Conservation (phyloP, 2,113 vertebrate genomes). For the Xenotilapia flavipinnis region DNA sequence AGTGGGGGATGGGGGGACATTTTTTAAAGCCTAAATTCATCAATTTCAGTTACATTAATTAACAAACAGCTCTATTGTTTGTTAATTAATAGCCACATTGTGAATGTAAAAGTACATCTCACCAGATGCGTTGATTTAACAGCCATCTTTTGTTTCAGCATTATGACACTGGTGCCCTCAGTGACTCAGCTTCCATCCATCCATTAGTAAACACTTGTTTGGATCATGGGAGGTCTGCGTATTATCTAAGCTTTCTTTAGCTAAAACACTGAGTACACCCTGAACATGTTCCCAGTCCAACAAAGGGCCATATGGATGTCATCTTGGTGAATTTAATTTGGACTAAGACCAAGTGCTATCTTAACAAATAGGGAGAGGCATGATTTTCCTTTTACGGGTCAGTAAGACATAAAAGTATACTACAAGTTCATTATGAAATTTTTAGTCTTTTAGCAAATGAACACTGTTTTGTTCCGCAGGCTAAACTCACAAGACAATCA, state of each 20-base stretch:
- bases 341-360: not conserved
- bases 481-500: not conserved
- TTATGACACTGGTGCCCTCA: not conserved
- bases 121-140: not conserved
- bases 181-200: not conserved
- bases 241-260: not conserved
- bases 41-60: not conserved
- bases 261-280: not conserved
- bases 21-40: not conserved
- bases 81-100: not conserved
- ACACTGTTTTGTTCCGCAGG: not conserved
- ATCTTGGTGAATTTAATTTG: not conserved
- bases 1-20: not conserved
- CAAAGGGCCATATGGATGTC: accelerated
- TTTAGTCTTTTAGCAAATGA: not conserved
- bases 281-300: not conserved
- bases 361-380: accelerated
- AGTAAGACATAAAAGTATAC: accelerated
- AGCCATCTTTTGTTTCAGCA: not conserved
- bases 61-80: not conserved
- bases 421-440: not conserved
- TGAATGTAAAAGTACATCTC: not conserved
- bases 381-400: accelerated
- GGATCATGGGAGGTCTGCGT: not conserved
- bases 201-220: not conserved